These are phyloP conservation scores for Muntiacus muntjak DNA, from an alignment of 2,113 vertebrate genomes.

Conservation along the genomic window DNA sequence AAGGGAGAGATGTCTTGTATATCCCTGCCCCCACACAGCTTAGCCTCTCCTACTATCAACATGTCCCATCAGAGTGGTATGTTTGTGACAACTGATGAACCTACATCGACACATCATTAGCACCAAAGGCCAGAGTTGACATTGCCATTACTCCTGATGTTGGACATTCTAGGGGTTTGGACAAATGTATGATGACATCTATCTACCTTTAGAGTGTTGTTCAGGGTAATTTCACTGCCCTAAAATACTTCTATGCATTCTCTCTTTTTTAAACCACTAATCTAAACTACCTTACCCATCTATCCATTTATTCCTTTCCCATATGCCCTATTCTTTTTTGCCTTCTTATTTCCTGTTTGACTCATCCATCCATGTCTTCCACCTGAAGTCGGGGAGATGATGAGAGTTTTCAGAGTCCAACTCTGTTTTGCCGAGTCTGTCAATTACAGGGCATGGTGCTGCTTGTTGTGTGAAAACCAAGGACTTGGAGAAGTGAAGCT, in stretches of 20 bases:
- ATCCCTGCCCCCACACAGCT: background rate
- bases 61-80: background rate
- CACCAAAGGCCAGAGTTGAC: background rate
- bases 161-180: background rate
- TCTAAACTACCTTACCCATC: background rate
- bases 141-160: background rate
- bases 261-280: background rate
- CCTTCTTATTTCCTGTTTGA: background rate
- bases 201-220: background rate
- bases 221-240: background rate
- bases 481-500: background rate
- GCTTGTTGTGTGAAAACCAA: background rate
- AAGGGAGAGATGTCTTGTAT: background rate
- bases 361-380: background rate
- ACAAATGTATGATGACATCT: background rate
- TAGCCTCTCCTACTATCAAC: background rate
- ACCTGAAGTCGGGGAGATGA: background rate
- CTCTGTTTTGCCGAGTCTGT: background rate
- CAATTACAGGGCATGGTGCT: background rate
- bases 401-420: background rate
- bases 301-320: background rate
- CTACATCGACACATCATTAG: background rate
- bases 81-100: background rate
- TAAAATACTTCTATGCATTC: background rate
- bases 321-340: background rate